phyloP scores from a whole-genome alignment of 2,888 invertebrate species.

The Anoplius nigerrimus region DNA sequence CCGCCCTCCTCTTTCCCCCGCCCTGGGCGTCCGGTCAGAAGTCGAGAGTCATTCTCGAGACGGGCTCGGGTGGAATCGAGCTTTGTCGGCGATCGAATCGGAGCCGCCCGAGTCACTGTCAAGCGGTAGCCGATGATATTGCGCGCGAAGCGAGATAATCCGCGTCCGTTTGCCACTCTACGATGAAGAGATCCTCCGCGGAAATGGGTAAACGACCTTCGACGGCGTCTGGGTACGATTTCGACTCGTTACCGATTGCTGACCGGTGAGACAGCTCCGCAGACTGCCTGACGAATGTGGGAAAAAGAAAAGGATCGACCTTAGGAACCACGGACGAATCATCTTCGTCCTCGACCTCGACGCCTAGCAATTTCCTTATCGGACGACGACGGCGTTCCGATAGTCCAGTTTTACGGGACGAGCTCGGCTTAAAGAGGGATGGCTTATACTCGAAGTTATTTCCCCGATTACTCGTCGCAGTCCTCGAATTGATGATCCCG shows the following conservation, averaged over 20 bases:
- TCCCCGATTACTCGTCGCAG: not conserved
- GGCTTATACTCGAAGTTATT: too few relatives aligned
- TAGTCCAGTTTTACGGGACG: too few relatives aligned
- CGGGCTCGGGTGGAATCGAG: constrained; percentile 42
- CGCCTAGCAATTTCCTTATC: too few relatives aligned
- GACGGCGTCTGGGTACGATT: constrained; percentile 20
- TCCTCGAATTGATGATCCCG: constrained; percentile 5
- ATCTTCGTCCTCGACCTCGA: too few relatives aligned
- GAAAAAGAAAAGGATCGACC: too few relatives aligned
- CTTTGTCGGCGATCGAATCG: constrained; percentile 48
- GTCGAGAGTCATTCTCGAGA: constrained; percentile 45
- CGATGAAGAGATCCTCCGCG: constrained; percentile 41
- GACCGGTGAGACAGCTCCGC: too few relatives aligned
- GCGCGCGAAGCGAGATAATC: constrained; percentile 45
- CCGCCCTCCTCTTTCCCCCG: constrained; percentile 16
- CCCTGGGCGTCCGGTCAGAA: constrained; percentile 14
- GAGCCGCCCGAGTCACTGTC: constrained; percentile 34
- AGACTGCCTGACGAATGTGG: too few relatives aligned
- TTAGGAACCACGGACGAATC: too few relatives aligned
- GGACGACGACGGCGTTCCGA: too few relatives aligned
- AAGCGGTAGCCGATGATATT: constrained; percentile 44
- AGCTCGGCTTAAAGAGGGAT: too few relatives aligned
- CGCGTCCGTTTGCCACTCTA: constrained; percentile 40
- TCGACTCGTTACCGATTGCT: constrained; percentile 39
- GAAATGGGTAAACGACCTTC: constrained; percentile 52